phyloP scores from a whole-genome alignment of 1,140 invertebrate genomes.

The Drosophila navojoa region DNA sequence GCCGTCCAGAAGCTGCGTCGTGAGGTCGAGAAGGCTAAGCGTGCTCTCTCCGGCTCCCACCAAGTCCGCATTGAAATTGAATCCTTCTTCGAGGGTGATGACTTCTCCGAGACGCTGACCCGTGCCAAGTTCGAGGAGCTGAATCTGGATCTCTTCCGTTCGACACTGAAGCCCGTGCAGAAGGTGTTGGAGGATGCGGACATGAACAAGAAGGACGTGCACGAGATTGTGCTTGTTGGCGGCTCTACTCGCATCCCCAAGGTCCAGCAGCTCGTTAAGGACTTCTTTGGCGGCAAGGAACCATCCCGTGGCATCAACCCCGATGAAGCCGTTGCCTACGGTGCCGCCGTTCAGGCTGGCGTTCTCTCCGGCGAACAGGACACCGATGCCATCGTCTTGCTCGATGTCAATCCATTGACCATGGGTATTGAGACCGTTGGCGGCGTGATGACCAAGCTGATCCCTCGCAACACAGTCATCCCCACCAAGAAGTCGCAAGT shows the following conservation, averaged over 20 bases:
- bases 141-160: slow-evolving; percentile 99
- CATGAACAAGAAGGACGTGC: slow-evolving; percentile 99
- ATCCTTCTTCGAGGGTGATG: slow-evolving; percentile 99
- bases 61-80: slow-evolving; percentile 99
- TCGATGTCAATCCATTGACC: slow-evolving; percentile 99
- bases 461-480: slow-evolving; percentile 98
- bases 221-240: slow-evolving; percentile 99
- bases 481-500: slow-evolving; percentile 99
- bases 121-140: slow-evolving; percentile 99
- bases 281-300: slow-evolving; percentile 99
- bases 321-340: slow-evolving; percentile 98
- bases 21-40: slow-evolving; percentile 99
- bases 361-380: slow-evolving; percentile 95
- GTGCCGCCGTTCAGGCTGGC: slow-evolving; percentile 99
- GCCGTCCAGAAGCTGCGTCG: slow-evolving; percentile 98
- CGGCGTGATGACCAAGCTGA: slow-evolving; percentile 99
- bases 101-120: slow-evolving; percentile 99
- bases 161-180: slow-evolving; percentile 99
- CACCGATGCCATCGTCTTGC: slow-evolving; percentile 97
- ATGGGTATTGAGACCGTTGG: slow-evolving; percentile 99
- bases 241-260: slow-evolving; percentile 99
- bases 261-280: slow-evolving; percentile 99
- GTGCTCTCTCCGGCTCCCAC: slow-evolving; percentile 96
- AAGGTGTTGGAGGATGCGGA: slow-evolving; percentile 99
- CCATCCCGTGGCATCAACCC: slow-evolving; percentile 99